Evolutionary conservation across 2,113 vertebrate genomes (phyloP), one percentile per base, ranked within the genome.

Genomic region (Rissa tridactyla): DNA sequence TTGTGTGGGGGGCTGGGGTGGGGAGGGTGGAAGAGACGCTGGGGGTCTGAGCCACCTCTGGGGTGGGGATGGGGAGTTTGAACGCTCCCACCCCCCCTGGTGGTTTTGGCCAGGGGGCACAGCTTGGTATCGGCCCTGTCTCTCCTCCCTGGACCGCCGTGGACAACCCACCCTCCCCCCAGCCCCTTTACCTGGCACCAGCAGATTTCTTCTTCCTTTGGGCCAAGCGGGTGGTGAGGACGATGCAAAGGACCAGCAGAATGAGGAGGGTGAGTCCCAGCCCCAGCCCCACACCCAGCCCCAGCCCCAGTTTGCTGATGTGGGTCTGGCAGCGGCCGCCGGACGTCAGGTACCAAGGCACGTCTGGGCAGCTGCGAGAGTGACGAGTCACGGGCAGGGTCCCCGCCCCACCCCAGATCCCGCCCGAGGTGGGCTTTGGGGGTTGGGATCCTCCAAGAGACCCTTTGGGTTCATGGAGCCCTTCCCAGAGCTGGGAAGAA

Each of bases 291-390:
- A 93, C 92, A 2, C 86, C 92, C 36, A 93, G 38, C 6, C 86
- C 87, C 70, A 93, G 69, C 27, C 92, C 92, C 75, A 93, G 32
- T 51, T 93, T 75, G 62, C 92, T 90, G 86, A 93, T 17, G 81
- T 81, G 75, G 86, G 42, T 90, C 69, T 93, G 49, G 69, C 92
- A 90, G 49, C 27, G 69, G 23, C 18, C 42, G 0, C 86, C 81
- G 2, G 92, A 4, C 3, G 81, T 69, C 42, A 93, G 75, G 75
- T 46, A 85, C 86, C 68, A 69, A 7, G 92, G 69, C 27, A 90
- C 11, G 4, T 68, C 81, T 0, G 47, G 92, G 75, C 92, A 93
- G 68, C 91, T 86, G 84, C 8, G 20, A 42, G 52, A 17, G 44
- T 10, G 27, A 34, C 1, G 5, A 2, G 3, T 30, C 52, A 34